Conservation (phyloP, 2,113 vertebrate species). For the Zootoca vivipara region DNA sequence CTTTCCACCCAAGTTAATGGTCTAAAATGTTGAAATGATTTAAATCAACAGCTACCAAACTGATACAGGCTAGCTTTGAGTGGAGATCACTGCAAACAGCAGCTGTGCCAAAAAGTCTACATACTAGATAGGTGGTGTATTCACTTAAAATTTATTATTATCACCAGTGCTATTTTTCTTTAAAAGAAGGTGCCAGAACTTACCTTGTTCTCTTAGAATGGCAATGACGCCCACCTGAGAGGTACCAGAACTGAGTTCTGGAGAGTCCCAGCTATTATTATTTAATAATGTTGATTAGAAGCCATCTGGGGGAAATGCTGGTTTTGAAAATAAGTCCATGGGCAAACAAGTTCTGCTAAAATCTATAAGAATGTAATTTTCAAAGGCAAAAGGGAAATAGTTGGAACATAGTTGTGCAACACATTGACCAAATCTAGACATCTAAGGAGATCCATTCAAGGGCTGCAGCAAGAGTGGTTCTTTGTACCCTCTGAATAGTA, state of each 20-base stretch:
- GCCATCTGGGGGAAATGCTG: too few relatives aligned
- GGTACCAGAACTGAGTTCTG: too few relatives aligned
- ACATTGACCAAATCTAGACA: neutral
- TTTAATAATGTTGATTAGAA: too few relatives aligned
- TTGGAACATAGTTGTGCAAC: neutral
- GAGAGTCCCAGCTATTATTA: too few relatives aligned
- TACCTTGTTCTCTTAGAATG: too few relatives aligned
- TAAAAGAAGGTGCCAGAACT: too few relatives aligned
- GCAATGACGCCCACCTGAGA: too few relatives aligned
- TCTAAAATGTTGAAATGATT: neutral
- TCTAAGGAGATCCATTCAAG: neutral
- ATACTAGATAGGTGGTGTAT: neutral
- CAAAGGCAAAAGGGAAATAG: neutral
- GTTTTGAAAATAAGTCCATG: too few relatives aligned
- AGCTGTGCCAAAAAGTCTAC: neutral
- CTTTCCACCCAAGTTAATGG: neutral
- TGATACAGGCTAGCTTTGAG: neutral
- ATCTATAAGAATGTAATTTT: neutral
- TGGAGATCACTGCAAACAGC: neutral
- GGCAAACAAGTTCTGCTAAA: neutral
- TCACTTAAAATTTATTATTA: too few relatives aligned
- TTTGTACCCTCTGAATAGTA: neutral
- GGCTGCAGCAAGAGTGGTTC: neutral
- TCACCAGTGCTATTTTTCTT: too few relatives aligned
- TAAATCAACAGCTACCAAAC: neutral